Evolutionary conservation across 2,797 vertebrate genomes (phyloP), one percentile per base, ranked within the genome.

Genomic region (Falco biarmicus): DNA sequence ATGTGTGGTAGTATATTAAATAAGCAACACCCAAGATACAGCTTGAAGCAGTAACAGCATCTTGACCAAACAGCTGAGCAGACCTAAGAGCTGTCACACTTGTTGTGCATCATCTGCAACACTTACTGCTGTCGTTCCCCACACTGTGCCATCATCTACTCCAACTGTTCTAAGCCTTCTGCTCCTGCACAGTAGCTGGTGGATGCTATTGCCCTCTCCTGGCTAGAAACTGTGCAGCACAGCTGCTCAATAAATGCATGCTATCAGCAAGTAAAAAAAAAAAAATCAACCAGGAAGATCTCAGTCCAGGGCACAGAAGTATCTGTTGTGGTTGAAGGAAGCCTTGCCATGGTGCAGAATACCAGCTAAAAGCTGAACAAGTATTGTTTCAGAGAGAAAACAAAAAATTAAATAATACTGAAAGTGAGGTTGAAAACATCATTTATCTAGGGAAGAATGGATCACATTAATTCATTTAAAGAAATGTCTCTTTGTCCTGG

Each of bases 151-250:
- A 43, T 10, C 45, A 22, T 10, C 28, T 28, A 24, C 26, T 3
- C 17, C 41, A 34, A 5, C 11, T 10, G 3, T 20, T 54, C 45
- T 17, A 70, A 80, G 26, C 16, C 32, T 74, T 19, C 68, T 65
- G 22, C 61, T 75, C 20, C 13, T 7, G 61, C 24, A 6, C 32
- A 59, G 59, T 31, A 86, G 76, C 25, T 86, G 48, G 60, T 64
- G 51, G 85, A 34, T 70, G 48, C 24, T 82, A 4, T 88, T 94
- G 93, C 90, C 93, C 95, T 96, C 91, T 95, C 43, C 89, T 89
- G 94, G 74, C 21, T 77, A 28, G 56, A 51, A 87, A 50, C 12
- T 15, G 13, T 13, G 53, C 64, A 66, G 63, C 53, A 28, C 64
- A 74, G 21, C 45, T 83, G 15, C 22, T n/a, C 37, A 53, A 24